Conservation (phyloP, 2,797 vertebrate species). For the Centropyge bicolor region DNA sequence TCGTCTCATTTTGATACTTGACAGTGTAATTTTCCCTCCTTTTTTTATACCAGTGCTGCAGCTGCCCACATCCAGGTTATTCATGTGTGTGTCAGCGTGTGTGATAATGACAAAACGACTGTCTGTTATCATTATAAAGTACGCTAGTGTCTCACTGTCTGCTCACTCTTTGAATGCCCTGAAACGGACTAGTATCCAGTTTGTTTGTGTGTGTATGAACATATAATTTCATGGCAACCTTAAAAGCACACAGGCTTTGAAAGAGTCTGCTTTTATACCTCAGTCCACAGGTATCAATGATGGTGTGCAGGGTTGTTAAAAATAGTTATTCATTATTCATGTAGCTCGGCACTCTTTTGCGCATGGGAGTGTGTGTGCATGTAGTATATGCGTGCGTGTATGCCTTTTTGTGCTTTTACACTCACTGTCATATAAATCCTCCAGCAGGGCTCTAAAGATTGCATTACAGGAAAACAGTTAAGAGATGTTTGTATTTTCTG, state of each 20-base stretch:
- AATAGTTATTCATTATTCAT: conserved; percentile 38
- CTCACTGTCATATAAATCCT: conserved; percentile 24
- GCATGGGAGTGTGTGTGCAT: background rate
- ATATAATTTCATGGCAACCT: conserved; percentile 32
- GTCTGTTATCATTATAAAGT: conserved; percentile 23
- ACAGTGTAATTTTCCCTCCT: conserved; percentile 4
- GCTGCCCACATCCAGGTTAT: conserved; percentile 12
- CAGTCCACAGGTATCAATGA: conserved; percentile 38
- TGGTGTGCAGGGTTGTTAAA: conserved; percentile 29
- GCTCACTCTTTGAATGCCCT: conserved; percentile 7
- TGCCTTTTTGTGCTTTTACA: conserved; percentile 30
- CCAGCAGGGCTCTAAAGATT: conserved; percentile 49
- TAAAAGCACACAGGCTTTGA: conserved; percentile 15
- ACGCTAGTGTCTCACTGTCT: conserved; percentile 7
- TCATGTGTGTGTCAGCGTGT: conserved; percentile 16
- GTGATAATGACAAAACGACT: conserved; percentile 14
- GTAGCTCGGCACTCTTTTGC: background rate
- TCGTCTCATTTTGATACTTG: conserved; percentile 24
- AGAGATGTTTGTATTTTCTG: conserved; percentile 64
- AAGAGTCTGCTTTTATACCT: conserved; percentile 30
- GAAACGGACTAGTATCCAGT: background rate
- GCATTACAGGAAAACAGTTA: conserved; percentile 56
- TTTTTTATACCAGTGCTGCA: background rate
- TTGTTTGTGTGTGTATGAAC: conserved; percentile 29
- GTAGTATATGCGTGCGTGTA: background rate